Percentiles rank a stretch among this genome's conserved stretches.
These are phyloP conservation scores for Tachyglossus aculeatus DNA, from an alignment of 2,797 vertebrate genomes.

Conservation along the genomic window DNA sequence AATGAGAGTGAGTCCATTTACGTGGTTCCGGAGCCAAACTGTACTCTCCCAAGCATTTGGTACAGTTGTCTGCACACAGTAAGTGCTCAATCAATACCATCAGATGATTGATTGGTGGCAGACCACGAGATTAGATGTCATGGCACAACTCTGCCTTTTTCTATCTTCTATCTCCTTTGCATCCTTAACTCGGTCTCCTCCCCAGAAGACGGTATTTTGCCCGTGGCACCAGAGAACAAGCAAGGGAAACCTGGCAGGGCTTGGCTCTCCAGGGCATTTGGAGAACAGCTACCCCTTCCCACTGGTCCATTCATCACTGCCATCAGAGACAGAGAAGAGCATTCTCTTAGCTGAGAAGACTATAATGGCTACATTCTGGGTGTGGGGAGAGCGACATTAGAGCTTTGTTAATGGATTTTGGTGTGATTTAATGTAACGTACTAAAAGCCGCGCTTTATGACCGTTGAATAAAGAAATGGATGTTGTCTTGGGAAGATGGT, in stretches of 20 bases:
- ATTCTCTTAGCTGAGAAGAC: slow-evolving; percentile 17
- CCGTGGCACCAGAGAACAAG: too few relatives aligned
- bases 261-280: neutral
- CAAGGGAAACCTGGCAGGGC: neutral
- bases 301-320: slow-evolving; percentile 28
- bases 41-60: too few relatives aligned
- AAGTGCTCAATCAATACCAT: too few relatives aligned
- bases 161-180: too few relatives aligned
- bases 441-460: slow-evolving; percentile 54
- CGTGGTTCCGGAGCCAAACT: too few relatives aligned
- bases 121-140: too few relatives aligned
- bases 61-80: too few relatives aligned
- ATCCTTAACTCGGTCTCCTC: too few relatives aligned
- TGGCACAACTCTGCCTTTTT: too few relatives aligned
- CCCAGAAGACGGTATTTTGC: too few relatives aligned
- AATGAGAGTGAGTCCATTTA: too few relatives aligned
- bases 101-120: too few relatives aligned
- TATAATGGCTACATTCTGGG: slow-evolving; percentile 50
- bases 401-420: slow-evolving; percentile 61
- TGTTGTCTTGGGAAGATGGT: slow-evolving; percentile 54
- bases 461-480: slow-evolving; percentile 65
- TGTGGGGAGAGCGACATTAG: slow-evolving; percentile 38
- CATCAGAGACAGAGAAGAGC: neutral
- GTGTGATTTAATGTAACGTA: slow-evolving; percentile 64
- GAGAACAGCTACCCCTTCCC: neutral